Conservation (phyloP, 2,113 vertebrate species). For the Pedetes capensis region DNA sequence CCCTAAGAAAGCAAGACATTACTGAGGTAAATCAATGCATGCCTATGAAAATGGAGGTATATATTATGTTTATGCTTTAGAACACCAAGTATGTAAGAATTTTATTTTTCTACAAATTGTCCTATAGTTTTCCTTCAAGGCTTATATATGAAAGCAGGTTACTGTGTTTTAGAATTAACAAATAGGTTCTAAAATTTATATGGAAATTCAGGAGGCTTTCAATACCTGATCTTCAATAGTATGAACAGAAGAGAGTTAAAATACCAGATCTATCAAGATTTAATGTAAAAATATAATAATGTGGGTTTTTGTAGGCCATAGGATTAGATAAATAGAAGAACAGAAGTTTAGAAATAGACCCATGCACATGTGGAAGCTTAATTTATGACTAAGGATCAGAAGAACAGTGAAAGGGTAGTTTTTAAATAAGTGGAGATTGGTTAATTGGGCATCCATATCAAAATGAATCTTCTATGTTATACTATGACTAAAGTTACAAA, state of each 20-base stretch:
- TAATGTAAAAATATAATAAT: background rate
- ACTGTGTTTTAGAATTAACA: background rate
- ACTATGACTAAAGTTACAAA: background rate
- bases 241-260: background rate
- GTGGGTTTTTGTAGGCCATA: background rate
- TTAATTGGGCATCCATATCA: background rate
- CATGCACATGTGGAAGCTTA: background rate
- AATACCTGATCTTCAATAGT: background rate
- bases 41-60: background rate
- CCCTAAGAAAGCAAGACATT: background rate
- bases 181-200: background rate
- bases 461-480: background rate
- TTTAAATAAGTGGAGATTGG: background rate
- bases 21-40: background rate
- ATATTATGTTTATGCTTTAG: too few relatives aligned
- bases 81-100: background rate
- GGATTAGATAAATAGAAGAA: background rate
- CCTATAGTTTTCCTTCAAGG: background rate
- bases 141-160: background rate
- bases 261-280: background rate
- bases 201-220: background rate
- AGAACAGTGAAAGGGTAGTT: background rate
- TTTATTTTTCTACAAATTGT: background rate
- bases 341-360: background rate
- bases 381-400: background rate